Conservation (phyloP, 2,113 vertebrate species). For the Erythrocebus patas region DNA sequence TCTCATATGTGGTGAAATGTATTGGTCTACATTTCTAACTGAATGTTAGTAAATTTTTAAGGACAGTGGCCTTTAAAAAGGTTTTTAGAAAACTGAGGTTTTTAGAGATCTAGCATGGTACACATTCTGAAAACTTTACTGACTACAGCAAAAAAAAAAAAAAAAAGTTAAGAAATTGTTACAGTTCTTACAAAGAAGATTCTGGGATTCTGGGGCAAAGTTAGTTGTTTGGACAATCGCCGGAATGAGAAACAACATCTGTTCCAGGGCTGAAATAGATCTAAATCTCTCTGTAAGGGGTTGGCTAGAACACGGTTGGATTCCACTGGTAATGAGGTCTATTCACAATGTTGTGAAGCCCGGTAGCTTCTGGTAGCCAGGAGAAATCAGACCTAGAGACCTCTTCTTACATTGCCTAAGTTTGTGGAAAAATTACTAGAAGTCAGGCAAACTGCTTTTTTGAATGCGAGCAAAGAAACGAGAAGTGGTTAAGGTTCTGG, state of each 20-base stretch:
- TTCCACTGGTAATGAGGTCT: background rate
- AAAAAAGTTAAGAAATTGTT: background rate
- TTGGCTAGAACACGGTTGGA: background rate
- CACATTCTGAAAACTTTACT: background rate
- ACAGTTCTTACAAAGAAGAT: background rate
- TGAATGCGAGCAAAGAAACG: background rate
- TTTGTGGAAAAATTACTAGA: background rate
- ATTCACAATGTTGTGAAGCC: background rate
- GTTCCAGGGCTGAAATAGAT: background rate
- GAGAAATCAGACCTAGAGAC: background rate
- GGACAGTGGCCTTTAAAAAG: background rate
- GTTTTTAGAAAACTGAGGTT: background rate
- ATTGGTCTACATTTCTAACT: background rate
- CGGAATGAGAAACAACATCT: background rate
- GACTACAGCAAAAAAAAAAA: background rate
- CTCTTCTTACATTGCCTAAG: background rate
- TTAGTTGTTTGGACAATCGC: background rate
- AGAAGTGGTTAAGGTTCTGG: background rate
- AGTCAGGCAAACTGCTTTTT: background rate
- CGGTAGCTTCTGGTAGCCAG: background rate
- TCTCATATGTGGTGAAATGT: background rate
- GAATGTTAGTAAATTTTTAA: background rate
- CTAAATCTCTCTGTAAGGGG: background rate
- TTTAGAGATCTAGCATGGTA: background rate
- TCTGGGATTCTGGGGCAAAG: background rate